These are phyloP conservation scores for Ostrea edulis DNA, from an alignment of 1,140 invertebrate genomes.

Conservation along the genomic window DNA sequence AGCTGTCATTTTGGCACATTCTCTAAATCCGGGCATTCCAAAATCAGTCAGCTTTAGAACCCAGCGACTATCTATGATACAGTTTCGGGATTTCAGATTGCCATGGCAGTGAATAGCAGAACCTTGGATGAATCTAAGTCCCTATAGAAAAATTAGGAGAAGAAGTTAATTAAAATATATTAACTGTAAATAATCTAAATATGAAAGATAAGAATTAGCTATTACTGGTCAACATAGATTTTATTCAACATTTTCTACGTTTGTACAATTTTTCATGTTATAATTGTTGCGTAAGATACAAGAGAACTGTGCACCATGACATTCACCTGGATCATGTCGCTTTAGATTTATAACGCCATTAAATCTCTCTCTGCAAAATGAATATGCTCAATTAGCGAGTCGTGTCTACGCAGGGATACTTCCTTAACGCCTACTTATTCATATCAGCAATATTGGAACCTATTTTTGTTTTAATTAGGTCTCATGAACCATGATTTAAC, in stretches of 20 bases:
- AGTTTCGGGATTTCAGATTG: conserved; percentile 93
- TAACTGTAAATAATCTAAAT: not conserved
- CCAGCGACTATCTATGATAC: conserved; percentile 96
- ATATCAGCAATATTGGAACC: too few species aligned
- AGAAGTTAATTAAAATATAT: not conserved
- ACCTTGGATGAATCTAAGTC: conserved; percentile 86
- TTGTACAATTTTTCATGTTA: not conserved
- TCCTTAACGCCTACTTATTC: too few species aligned
- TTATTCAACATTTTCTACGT: not conserved
- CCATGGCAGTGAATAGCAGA: conserved; percentile 92
- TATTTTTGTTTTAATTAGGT: too few species aligned
- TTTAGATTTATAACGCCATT: too few species aligned
- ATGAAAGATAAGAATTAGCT: not conserved
- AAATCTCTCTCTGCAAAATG: too few species aligned
- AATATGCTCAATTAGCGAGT: too few species aligned
- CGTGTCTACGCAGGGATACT: too few species aligned
- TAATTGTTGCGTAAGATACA: too few species aligned
- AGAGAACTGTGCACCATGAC: too few species aligned
- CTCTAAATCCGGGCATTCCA: conserved; percentile 87
- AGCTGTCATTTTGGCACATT: conserved; percentile 60
- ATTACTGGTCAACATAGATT: not conserved
- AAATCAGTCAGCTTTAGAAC: conserved; percentile 96
- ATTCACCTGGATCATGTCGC: too few species aligned
- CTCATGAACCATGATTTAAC: too few species aligned
- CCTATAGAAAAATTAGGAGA: conserved; percentile 62